Conservation (phyloP, 2,113 vertebrate species). For the Pimephales promelas region DNA sequence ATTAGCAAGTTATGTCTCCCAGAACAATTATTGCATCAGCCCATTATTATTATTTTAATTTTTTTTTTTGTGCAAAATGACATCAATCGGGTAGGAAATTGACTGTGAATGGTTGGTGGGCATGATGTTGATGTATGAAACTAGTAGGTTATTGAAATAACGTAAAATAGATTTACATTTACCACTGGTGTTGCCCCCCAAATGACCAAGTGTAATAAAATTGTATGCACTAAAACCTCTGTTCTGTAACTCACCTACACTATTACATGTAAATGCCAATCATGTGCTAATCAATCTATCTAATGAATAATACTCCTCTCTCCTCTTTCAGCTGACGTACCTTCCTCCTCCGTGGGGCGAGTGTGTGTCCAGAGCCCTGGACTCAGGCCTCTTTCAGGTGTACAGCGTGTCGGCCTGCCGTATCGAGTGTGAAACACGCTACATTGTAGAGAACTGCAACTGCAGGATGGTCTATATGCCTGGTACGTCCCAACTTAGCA, state of each 20-base stretch:
- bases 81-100: neutral
- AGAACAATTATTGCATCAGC: neutral
- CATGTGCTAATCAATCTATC: neutral
- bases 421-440: constrained; percentile 98
- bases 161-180: neutral
- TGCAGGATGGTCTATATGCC: constrained; percentile 99
- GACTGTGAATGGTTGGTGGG: neutral
- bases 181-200: neutral
- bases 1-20: neutral
- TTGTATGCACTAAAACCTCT: neutral
- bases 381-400: constrained; percentile 92
- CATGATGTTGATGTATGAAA: neutral
- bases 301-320: neutral
- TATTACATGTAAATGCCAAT: neutral
- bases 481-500: constrained; percentile 70
- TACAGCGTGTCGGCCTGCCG: constrained; percentile 97
- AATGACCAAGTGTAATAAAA: neutral
- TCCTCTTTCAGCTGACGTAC: constrained; percentile 83
- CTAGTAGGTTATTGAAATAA: neutral
- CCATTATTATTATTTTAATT: neutral
- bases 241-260: neutral
- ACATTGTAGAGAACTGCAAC: constrained; percentile 99
- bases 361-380: constrained; percentile 88
- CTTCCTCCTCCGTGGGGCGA: constrained; percentile 97
- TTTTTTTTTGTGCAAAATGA: neutral